Evolutionary conservation across 2,888 invertebrate species (phyloP).

Genomic region (Idaea dimidiata): DNA sequence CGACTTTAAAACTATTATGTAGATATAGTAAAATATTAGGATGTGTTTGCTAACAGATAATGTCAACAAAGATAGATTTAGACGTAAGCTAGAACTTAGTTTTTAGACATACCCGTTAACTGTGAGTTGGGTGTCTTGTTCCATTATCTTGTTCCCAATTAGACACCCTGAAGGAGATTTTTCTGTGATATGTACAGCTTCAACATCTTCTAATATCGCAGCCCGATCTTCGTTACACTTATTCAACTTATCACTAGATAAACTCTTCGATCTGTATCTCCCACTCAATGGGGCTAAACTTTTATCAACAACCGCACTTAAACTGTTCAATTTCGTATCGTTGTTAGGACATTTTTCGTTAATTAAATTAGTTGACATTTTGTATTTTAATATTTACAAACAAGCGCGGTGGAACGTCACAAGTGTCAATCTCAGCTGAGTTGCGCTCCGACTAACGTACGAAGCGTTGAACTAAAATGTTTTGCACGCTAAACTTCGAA

Average conservation of each 20-base stretch:
- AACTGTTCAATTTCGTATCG: constrained; percentile 66
- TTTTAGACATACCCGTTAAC: constrained; percentile 54
- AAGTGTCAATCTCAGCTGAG: constrained; percentile 62
- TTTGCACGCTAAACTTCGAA: constrained; percentile 48
- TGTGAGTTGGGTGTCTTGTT: constrained; percentile 44
- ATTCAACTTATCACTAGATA: constrained; percentile 76
- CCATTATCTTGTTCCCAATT: constrained; percentile 56
- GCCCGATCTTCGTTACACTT: constrained; percentile 68
- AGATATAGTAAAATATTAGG: background rate
- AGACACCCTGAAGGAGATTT: constrained; percentile 71
- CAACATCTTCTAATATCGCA: constrained; percentile 71
- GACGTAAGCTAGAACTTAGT: background rate
- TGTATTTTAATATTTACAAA: constrained; percentile 39
- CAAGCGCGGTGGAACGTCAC: constrained; percentile 52
- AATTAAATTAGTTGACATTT: constrained; percentile 70
- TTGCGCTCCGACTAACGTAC: constrained; percentile 60
- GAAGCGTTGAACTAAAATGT: constrained; percentile 51
- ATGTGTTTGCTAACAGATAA: background rate
- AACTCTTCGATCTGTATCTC: constrained; percentile 71
- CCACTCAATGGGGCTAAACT: constrained; percentile 60
- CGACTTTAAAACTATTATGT: too few relatives aligned
- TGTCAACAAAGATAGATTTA: background rate
- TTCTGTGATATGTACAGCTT: constrained; percentile 63
- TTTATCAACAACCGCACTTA: constrained; percentile 67
- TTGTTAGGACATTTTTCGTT: constrained; percentile 60